Percentiles rank a stretch among this genome's conserved stretches.
Conservation (phyloP, 1,140 invertebrate genomes). For the Orchesella cincta region DNA sequence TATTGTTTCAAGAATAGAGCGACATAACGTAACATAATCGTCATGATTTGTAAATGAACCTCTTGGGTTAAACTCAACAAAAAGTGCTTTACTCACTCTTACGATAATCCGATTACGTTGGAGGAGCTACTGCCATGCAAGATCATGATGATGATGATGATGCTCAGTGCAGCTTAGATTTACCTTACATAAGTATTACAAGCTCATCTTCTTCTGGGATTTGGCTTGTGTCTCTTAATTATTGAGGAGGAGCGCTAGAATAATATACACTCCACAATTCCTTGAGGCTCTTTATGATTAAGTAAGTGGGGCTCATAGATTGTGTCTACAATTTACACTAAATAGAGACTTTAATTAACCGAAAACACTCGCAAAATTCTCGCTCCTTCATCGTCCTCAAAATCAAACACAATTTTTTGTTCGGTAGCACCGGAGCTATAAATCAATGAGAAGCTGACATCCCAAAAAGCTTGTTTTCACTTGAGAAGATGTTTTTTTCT, state of each 20-base stretch:
- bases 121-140: too few relatives aligned
- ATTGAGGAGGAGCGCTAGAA: neutral
- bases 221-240: constrained; percentile 21
- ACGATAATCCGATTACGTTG: too few relatives aligned
- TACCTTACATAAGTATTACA: too few relatives aligned
- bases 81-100: too few relatives aligned
- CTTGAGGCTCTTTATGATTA: neutral
- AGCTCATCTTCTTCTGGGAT: too few relatives aligned
- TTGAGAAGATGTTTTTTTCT: neutral
- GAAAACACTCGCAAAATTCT: neutral
- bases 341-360: constrained; percentile 15
- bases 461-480: constrained; percentile 18
- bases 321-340: constrained; percentile 3
- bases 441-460: constrained; percentile 11
- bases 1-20: too few relatives aligned
- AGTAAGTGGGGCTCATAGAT: neutral
- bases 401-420: constrained; percentile 1
- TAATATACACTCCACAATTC: neutral
- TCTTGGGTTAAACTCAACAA: too few relatives aligned
- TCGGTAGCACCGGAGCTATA: constrained; percentile 7
- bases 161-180: too few relatives aligned
- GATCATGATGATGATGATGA: too few relatives aligned
- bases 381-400: neutral
- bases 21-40: too few relatives aligned
- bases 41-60: too few relatives aligned